A percentile compares a stretch with the other conserved stretches of the same genome.
These are phyloP conservation scores for Porites divaricata DNA, from an alignment of 92 coral and sea anemone species.

Conservation along the genomic window DNA sequence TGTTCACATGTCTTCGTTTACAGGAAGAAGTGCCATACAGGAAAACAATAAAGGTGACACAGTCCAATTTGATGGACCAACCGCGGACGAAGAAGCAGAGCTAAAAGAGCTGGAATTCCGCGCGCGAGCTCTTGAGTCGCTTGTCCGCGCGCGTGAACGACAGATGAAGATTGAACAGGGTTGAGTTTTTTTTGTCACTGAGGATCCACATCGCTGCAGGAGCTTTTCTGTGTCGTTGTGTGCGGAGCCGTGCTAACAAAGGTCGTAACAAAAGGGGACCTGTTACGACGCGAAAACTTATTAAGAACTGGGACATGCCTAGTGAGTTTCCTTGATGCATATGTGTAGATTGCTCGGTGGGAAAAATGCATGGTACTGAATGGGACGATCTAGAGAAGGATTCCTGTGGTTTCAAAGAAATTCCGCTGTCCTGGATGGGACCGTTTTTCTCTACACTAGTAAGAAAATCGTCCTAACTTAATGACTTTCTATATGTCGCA, in stretches of 20 bases:
- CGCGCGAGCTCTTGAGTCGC: slow-evolving; percentile 89
- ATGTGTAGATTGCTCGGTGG: too few relatives aligned
- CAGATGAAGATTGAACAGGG: slow-evolving; percentile 48
- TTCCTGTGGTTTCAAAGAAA: too few relatives aligned
- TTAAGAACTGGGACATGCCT: background rate
- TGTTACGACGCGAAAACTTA: background rate
- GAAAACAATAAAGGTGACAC: background rate
- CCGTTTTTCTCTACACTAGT: too few relatives aligned
- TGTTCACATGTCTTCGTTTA: background rate
- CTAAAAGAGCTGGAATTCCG: slow-evolving; percentile 84
- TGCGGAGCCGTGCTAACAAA: background rate
- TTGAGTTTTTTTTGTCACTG: background rate
- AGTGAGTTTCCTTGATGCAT: background rate
- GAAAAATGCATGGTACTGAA: too few relatives aligned
- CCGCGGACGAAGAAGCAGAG: slow-evolving; percentile 75
- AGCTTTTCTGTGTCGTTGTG: background rate
- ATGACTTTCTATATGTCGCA: too few relatives aligned
- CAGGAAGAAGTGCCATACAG: slow-evolving; percentile 9
- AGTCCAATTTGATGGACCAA: background rate
- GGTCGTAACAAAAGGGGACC: background rate
- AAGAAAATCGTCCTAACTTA: too few relatives aligned
- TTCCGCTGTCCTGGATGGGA: too few relatives aligned
- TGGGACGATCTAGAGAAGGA: too few relatives aligned
- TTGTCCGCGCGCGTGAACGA: slow-evolving; percentile 82
- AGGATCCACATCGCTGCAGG: background rate